These are phyloP conservation scores for Galagoides demidoff DNA, from an alignment of 2,797 vertebrate genomes.

Conservation along the genomic window DNA sequence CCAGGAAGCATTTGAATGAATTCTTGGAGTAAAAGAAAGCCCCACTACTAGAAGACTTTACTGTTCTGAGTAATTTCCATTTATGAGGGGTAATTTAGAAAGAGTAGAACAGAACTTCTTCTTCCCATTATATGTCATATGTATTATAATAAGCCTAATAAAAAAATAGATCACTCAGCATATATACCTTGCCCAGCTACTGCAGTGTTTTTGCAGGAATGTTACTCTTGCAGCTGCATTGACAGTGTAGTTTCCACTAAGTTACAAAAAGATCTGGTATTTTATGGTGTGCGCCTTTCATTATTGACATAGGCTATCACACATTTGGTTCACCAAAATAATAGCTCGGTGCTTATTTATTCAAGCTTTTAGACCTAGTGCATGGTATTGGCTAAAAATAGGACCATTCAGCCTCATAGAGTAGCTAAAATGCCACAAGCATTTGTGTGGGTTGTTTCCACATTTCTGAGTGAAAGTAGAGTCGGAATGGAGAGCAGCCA, in stretches of 20 bases:
- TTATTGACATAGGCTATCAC: neutral
- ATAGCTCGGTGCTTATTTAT: conserved; percentile 8
- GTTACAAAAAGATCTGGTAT: neutral
- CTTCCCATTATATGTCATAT: neutral
- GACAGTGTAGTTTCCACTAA: neutral
- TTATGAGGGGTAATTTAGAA: conserved; percentile 53
- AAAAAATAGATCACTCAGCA: neutral
- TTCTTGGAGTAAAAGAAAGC: conserved; percentile 33
- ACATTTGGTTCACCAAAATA: conserved; percentile 24
- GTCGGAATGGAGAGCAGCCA: neutral
- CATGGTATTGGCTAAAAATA: neutral
- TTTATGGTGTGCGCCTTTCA: neutral
- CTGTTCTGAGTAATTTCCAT: conserved; percentile 33
- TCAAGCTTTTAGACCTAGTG: neutral
- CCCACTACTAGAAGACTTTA: conserved; percentile 27
- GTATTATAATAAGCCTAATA: neutral
- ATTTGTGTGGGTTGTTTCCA: neutral
- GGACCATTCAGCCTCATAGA: neutral
- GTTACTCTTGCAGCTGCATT: neutral
- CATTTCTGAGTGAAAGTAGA: neutral
- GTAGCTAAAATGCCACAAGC: neutral
- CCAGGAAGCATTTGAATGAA: conserved; percentile 33
- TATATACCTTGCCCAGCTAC: neutral
- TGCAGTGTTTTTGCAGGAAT: neutral
- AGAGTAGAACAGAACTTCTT: neutral